Base-by-base conservation (phyloP, 2,888 invertebrate genomes). In the Agrypnus murinus region DNA sequence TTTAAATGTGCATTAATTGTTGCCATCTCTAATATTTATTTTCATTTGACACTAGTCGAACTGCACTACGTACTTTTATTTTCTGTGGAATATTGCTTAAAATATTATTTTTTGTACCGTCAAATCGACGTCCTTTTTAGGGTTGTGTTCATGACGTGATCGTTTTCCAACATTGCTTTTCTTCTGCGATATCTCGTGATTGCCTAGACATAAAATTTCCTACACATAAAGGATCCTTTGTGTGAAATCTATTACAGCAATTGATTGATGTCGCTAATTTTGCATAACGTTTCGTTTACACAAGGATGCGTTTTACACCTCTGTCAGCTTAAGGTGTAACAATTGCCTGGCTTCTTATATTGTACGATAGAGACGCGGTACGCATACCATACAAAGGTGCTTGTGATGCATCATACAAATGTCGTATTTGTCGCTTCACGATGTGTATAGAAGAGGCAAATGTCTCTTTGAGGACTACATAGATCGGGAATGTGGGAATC, bases 401-500 rank as follows among this genome's bases (percentile, higher is more conserved):
- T 73, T 74, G 71, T 68, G 69, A 76, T 76, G 74, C 73, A 76
- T 74, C 74, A 75, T 76, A 76, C 74, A 77, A 76, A 76, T 75
- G 69, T 72, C 74, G 65, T 77, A 77, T 77, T 78, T 77, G 75
- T 77, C 73, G 74, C 68, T 65, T 62, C 70, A 68, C 68, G 71
- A 74, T 75, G 74, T 75, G 68, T 75, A 75, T 71, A 72, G 75
- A 71, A 73, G 66, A 76, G 74, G 75, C 74, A 74, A 77, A 74
- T 75, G 77, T 76, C 75, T 74, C 75, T 79, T 79, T 77, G 78
- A 77, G 77, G 79, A 80, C 77, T 80, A 79, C 81, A 80, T 81
- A 81, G 79, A 78, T 75, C 77, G 79, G 79, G 77, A 81, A 81
- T 81, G 80, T 77, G 79, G 74, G 75, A 78, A 79, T 80, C 81